These are phyloP conservation scores for Piliocolobus tephrosceles DNA, from an alignment of 2,113 vertebrate genomes.

Conservation along the genomic window DNA sequence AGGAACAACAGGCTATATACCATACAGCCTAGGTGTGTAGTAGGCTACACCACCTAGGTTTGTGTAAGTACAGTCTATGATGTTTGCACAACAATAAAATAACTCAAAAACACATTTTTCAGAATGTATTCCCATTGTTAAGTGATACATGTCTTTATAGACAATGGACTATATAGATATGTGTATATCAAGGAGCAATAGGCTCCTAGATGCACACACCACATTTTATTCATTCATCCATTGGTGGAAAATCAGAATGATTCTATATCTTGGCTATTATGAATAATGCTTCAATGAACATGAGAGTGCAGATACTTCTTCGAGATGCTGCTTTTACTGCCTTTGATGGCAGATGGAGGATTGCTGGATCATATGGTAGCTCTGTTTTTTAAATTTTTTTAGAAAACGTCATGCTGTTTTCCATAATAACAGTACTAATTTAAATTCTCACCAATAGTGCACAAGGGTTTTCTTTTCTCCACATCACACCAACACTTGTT, in stretches of 20 bases:
- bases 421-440: neutral
- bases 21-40: neutral
- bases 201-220: neutral
- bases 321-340: neutral
- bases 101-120: neutral
- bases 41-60: no score
- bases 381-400: neutral
- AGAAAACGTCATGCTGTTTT: neutral
- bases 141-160: neutral
- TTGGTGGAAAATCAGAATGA: neutral
- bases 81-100: neutral
- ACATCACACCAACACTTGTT: neutral
- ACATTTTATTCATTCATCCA: neutral
- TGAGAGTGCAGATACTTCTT: neutral
- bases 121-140: neutral
- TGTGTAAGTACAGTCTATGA: neutral
- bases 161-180: neutral
- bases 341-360: neutral
- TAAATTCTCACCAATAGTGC: neutral
- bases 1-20: neutral
- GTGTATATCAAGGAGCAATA: neutral
- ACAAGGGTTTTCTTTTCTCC: neutral
- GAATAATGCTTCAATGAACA: neutral
- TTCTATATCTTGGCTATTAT: neutral
- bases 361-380: neutral